These are phyloP conservation scores for Drosophila buzzatii DNA, from an alignment of 2,888 invertebrate species.

Conservation along the genomic window DNA sequence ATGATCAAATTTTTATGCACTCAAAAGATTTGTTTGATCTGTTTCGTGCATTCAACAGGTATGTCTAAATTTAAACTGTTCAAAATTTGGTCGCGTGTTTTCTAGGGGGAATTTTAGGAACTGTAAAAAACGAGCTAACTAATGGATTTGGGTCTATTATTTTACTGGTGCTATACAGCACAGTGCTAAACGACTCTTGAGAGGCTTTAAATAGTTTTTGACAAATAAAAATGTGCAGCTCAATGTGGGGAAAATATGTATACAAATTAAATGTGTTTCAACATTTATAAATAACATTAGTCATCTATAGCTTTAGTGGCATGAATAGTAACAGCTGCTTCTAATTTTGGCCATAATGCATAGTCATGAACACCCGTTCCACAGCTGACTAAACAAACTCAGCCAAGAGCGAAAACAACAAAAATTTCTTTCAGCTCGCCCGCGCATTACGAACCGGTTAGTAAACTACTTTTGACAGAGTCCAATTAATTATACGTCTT, in stretches of 20 bases:
- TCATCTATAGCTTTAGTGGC: not conserved
- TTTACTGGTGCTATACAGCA: not conserved
- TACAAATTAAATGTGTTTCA: not conserved
- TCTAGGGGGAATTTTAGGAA: not conserved
- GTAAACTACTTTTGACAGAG: not conserved
- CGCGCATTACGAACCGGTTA: slow-evolving; percentile 20
- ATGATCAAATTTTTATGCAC: not conserved
- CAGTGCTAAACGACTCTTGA: not conserved
- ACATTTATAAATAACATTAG: not conserved
- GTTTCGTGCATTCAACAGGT: slow-evolving; percentile 32
- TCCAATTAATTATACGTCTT: slow-evolving; percentile 4
- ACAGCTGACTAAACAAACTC: slow-evolving; percentile 3
- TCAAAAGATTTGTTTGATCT: not conserved
- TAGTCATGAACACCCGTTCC: slow-evolving; percentile 7
- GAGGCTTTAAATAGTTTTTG: not conserved
- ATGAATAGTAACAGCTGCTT: not conserved
- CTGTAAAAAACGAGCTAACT: slow-evolving; percentile 1
- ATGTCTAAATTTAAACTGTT: slow-evolving; percentile 36
- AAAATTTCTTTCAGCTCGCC: not conserved
- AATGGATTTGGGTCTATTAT: slow-evolving; percentile 15
- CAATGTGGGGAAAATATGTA: no score
- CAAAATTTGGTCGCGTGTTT: not conserved
- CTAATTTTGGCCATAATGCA: not conserved
- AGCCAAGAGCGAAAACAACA: not conserved
- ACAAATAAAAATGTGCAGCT: not conserved